Base-by-base conservation (phyloP, 2,797 vertebrate species). In the Euphonia xanthogaster region DNA sequence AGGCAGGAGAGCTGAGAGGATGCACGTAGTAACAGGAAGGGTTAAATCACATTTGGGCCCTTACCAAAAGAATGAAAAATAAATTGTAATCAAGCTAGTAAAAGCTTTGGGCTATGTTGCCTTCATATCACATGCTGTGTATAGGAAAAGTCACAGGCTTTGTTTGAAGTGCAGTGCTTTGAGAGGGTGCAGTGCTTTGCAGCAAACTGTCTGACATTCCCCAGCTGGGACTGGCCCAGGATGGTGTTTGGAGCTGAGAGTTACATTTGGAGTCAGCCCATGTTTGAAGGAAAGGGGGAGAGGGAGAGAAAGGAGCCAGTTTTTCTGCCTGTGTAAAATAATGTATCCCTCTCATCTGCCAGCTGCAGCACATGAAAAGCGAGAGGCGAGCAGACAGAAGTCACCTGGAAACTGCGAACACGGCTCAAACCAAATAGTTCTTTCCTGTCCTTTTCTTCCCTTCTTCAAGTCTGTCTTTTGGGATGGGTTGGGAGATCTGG, bases 151-250 rank as follows among this genome's bases (percentile, higher is more conserved):
- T 83, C 90, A 10, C 89, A 87, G 84, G 81, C 75, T 96, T 95
- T 95, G 79, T 90, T 96, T 96, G 94, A 96, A 93, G 92, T 72
- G n/a, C 60, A 53, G 57, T 21, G 77, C 51, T 76, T 61, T 45
- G 58, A 84, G 89, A 79, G 68, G 86, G 61, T 82, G 61, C 45
- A 47, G 72, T n/a, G 67, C 90, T 94, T 72, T 77, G 66, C 81
- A 42, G 73, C 28, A 2, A 75, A 62, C 58, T 54, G 73, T 78
- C 90, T 96, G 95, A 95, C 45, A n/a, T 81, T 90, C 79, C 87
- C 89, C 93, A 96, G 82, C 94, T 86, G 94, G 95, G 86, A 61
- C 87, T 91, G 88, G 80, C 91, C 10, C 0, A 9, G 60, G 53
- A 83, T 89, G 67, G 39, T 79, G 85, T 75, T 65, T 85, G 50